Evolutionary conservation across 2,113 vertebrate genomes (phyloP).

Genomic region (Rynchops niger): DNA sequence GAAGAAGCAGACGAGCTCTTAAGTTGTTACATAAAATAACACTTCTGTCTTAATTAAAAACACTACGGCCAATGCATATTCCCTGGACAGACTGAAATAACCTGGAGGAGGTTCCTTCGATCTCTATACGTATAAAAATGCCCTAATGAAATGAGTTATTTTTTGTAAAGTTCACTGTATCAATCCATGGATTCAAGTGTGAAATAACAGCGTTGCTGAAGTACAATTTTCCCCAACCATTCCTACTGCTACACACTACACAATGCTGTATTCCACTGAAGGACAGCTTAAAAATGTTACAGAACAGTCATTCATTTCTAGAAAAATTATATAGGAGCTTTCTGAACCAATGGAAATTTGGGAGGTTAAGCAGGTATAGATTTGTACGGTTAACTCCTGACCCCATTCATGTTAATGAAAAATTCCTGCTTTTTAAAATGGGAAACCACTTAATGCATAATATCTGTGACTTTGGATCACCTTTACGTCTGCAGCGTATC

Average conservation of each 20-base stretch:
- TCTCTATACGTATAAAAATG: neutral
- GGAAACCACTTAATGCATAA: neutral
- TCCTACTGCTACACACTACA: neutral
- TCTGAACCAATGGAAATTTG: neutral
- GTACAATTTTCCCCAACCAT: neutral
- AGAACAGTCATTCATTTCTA: neutral
- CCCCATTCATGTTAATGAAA: neutral
- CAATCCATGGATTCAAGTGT: neutral
- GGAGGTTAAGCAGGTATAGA: neutral
- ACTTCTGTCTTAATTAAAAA: neutral
- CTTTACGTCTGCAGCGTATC: rapidly evolving
- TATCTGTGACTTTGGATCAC: neutral
- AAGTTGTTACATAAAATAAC: neutral
- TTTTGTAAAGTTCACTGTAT: neutral
- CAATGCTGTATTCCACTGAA: neutral
- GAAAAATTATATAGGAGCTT: neutral
- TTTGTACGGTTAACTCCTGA: neutral
- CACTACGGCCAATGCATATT: neutral
- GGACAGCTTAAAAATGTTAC: neutral
- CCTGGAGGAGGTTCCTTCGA: neutral
- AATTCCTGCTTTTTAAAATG: neutral
- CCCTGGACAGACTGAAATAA: neutral
- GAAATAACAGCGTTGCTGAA: neutral
- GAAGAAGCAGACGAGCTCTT: neutral
- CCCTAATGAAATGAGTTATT: neutral